These are phyloP conservation scores for Bombus balteatus DNA, from an alignment of 1,140 invertebrate genomes.

Conservation along the genomic window DNA sequence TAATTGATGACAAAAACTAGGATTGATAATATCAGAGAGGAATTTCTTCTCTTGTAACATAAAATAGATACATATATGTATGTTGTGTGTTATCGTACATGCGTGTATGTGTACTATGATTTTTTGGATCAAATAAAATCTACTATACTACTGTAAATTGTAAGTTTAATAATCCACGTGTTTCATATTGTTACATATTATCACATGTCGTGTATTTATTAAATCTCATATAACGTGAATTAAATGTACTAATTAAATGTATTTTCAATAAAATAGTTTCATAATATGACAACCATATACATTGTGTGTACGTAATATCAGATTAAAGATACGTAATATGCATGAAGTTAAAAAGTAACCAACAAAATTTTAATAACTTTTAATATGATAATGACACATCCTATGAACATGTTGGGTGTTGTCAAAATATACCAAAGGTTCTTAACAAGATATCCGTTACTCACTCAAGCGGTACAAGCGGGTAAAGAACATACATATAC, in stretches of 20 bases:
- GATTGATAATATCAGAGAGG: background rate
- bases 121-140: background rate
- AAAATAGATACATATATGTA: background rate
- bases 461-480: slow-evolving; percentile 77
- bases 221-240: slow-evolving; percentile 8
- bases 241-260: background rate
- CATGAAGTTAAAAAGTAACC: slow-evolving; percentile 1
- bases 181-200: background rate
- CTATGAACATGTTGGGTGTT: slow-evolving; percentile 71
- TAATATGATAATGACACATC: background rate
- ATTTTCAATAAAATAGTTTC: background rate
- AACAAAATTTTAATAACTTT: background rate
- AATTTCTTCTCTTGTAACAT: background rate
- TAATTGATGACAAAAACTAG: background rate
- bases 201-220: background rate
- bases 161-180: background rate
- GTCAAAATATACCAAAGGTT: slow-evolving; percentile 71
- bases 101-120: background rate
- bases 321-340: too few species aligned
- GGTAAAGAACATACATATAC: slow-evolving; percentile 67
- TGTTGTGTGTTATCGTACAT: background rate
- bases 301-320: background rate
- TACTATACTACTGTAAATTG: too few species aligned
- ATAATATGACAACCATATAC: background rate
- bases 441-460: slow-evolving; percentile 72